A percentile compares a stretch with the other conserved stretches of the same genome.
Conservation (phyloP, 2,113 vertebrate genomes). For the Bufo gargarizans region DNA sequence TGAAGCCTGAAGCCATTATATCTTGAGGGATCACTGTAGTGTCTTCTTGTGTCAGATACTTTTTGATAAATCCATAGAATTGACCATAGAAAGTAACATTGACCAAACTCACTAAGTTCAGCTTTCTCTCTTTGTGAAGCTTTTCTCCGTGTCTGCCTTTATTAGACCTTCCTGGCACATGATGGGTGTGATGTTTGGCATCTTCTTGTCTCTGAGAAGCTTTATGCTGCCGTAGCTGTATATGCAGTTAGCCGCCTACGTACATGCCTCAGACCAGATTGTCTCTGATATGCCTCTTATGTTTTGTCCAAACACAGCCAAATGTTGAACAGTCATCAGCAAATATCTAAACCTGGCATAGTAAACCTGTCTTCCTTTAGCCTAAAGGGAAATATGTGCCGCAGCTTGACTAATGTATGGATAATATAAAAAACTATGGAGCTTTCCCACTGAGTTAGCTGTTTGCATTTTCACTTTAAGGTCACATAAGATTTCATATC, state of each 20-base stretch:
- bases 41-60: too few species aligned
- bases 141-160: background rate
- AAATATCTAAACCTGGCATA: background rate
- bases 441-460: background rate
- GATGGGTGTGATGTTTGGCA: background rate
- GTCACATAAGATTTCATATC: background rate
- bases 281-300: background rate
- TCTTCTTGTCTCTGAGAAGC: background rate
- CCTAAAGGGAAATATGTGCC: background rate
- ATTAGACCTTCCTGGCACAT: background rate
- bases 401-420: background rate
- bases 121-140: background rate
- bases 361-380: background rate
- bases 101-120: background rate
- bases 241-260: background rate
- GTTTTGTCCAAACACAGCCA: background rate
- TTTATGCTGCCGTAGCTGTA: background rate
- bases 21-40: too few species aligned
- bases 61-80: background rate
- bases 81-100: background rate
- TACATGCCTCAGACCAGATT: conserved; percentile 10
- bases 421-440: background rate
- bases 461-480: background rate
- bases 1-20: too few species aligned
- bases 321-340: background rate